phyloP scores from a whole-genome alignment of 2,888 invertebrate species.

The Ypsolopha scabrella region DNA sequence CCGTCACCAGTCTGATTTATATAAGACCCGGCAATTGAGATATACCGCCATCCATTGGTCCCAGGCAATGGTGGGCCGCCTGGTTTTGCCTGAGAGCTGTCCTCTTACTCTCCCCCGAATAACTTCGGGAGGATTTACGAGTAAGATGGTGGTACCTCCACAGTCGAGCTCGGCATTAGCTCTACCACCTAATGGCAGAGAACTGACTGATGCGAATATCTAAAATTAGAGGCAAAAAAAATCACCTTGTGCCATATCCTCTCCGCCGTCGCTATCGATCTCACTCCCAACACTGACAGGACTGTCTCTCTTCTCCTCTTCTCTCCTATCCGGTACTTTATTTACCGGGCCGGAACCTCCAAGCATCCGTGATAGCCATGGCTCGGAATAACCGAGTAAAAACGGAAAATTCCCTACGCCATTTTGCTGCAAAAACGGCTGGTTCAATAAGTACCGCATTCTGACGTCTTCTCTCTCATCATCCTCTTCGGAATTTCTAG shows the following conservation, averaged over 20 bases:
- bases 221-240: background rate
- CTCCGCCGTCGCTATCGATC: slow-evolving; percentile 51
- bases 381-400: slow-evolving; percentile 54
- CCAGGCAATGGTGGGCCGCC: too few relatives aligned
- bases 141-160: too few relatives aligned
- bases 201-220: too few relatives aligned
- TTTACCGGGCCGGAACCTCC: slow-evolving; percentile 11
- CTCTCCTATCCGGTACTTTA: slow-evolving; percentile 11
- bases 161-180: too few relatives aligned
- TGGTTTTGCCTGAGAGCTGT: too few relatives aligned
- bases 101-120: too few relatives aligned
- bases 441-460: slow-evolving; percentile 57
- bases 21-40: too few relatives aligned
- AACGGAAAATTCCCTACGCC: slow-evolving; percentile 52
- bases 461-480: slow-evolving; percentile 31
- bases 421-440: slow-evolving; percentile 56
- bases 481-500: slow-evolving; percentile 55
- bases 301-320: slow-evolving; percentile 52
- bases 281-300: slow-evolving; percentile 62
- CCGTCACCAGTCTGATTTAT: too few relatives aligned
- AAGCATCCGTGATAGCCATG: slow-evolving; percentile 50
- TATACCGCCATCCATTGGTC: too few relatives aligned
- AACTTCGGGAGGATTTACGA: too few relatives aligned
- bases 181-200: too few relatives aligned
- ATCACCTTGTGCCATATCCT: slow-evolving; percentile 52